Evolutionary conservation across 2,113 vertebrate species (phyloP).

Genomic region (Mustela lutreola): DNA sequence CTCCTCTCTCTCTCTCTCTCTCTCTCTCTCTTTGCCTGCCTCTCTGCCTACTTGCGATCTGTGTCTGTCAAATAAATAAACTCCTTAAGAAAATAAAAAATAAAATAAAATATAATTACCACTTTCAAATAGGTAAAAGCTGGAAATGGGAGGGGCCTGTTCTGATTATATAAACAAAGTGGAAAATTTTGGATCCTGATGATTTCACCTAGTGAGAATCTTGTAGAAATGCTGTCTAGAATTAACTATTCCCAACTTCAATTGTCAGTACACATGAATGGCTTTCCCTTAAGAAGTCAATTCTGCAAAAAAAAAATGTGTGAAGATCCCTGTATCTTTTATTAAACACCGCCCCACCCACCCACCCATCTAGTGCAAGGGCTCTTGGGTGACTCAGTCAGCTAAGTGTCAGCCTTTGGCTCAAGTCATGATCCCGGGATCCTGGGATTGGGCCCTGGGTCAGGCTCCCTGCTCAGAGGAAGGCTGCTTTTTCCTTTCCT

Average conservation of each 20-base stretch:
- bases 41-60: too few relatives aligned
- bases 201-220: not conserved
- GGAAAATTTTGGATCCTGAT: not conserved
- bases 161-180: not conserved
- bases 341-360: not conserved
- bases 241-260: not conserved
- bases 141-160: not conserved
- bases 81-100: too few relatives aligned
- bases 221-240: not conserved
- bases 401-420: not conserved
- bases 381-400: not conserved
- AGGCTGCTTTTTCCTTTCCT: not conserved
- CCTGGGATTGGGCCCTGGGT: not conserved
- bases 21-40: too few relatives aligned
- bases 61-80: too few relatives aligned
- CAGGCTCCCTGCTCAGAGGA: not conserved
- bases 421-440: not conserved
- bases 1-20: too few relatives aligned
- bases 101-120: not conserved
- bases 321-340: not conserved
- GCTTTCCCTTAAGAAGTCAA: not conserved
- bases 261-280: not conserved
- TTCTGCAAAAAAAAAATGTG: not conserved
- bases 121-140: slow-evolving; percentile 8
- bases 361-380: not conserved